Conservation (phyloP, 2,797 vertebrate genomes). For the Poeciliopsis paucimaculata region DNA sequence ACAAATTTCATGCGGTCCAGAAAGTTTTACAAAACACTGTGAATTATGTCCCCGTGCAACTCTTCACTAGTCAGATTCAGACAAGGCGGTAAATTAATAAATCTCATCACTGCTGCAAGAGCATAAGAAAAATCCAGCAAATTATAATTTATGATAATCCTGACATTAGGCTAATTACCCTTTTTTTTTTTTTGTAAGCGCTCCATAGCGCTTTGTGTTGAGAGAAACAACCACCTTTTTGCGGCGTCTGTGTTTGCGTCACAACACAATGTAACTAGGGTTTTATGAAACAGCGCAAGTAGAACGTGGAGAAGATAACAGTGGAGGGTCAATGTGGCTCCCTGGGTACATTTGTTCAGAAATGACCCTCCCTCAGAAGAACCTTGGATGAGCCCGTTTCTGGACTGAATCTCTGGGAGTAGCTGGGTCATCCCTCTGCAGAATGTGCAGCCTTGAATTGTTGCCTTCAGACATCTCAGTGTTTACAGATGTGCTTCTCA, state of each 20-base stretch:
- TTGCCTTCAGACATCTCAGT: background rate
- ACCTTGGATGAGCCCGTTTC: background rate
- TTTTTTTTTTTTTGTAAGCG: background rate
- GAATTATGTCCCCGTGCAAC: background rate
- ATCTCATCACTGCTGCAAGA: background rate
- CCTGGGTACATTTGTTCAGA: background rate
- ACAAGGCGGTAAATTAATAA: background rate
- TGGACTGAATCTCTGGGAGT: background rate
- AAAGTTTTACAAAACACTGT: background rate
- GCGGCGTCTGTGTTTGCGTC: background rate
- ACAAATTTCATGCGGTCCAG: background rate
- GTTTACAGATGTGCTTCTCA: slow-evolving; percentile 16
- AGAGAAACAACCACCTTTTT: background rate
- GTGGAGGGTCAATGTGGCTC: background rate
- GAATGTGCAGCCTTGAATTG: background rate
- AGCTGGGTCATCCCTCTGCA: background rate
- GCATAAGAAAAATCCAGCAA: background rate
- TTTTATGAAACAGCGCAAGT: background rate
- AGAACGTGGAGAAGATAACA: background rate
- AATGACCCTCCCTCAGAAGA: background rate
- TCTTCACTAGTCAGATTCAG: background rate
- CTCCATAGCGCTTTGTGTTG: background rate
- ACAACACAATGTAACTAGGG: background rate
- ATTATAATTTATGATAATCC: background rate
- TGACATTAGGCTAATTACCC: background rate